Evolutionary conservation across 2,797 vertebrate species (phyloP).

Genomic region (Ptychadena robeensis): DNA sequence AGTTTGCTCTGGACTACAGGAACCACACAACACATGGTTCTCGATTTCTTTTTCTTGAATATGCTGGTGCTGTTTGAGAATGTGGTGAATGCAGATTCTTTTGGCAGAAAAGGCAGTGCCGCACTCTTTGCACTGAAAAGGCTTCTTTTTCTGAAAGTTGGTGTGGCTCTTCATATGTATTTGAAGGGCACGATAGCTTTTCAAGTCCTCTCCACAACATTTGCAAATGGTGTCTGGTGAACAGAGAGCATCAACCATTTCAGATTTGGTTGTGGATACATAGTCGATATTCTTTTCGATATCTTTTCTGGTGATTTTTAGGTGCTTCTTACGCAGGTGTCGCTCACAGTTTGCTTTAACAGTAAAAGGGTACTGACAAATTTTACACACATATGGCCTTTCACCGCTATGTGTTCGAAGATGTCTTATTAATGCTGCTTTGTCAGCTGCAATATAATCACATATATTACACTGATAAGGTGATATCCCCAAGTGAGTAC

Average conservation of each 20-base stretch:
- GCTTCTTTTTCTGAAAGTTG: constrained; percentile 89
- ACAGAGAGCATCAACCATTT: constrained; percentile 81
- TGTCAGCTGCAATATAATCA: constrained; percentile 93
- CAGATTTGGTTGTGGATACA: constrained; percentile 81
- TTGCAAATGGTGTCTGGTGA: constrained; percentile 84
- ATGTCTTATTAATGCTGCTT: constrained; percentile 93
- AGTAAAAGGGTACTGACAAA: constrained; percentile 97
- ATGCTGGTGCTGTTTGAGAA: constrained; percentile 93
- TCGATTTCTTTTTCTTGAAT: constrained; percentile 92
- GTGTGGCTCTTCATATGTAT: constrained; percentile 94
- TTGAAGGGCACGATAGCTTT: constrained; percentile 89
- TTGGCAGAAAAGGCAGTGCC: constrained; percentile 90
- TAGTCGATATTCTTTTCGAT: constrained; percentile 97
- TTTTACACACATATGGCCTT: constrained; percentile 92
- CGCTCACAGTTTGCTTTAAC: constrained; percentile 98
- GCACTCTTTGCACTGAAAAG: constrained; percentile 92
- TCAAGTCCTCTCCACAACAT: constrained; percentile 89
- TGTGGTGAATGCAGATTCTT: constrained; percentile 93
- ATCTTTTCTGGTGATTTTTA: constrained; percentile 93
- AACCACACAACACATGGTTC: constrained; percentile 83
- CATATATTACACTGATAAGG: constrained; percentile 97
- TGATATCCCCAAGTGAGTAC: constrained; percentile 91
- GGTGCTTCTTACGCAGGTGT: constrained; percentile 95
- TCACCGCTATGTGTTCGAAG: constrained; percentile 94
- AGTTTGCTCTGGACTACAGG: constrained; percentile 69